Evolutionary conservation across 2,113 vertebrate species (phyloP).

Genomic region (Microtus richardsoni): DNA sequence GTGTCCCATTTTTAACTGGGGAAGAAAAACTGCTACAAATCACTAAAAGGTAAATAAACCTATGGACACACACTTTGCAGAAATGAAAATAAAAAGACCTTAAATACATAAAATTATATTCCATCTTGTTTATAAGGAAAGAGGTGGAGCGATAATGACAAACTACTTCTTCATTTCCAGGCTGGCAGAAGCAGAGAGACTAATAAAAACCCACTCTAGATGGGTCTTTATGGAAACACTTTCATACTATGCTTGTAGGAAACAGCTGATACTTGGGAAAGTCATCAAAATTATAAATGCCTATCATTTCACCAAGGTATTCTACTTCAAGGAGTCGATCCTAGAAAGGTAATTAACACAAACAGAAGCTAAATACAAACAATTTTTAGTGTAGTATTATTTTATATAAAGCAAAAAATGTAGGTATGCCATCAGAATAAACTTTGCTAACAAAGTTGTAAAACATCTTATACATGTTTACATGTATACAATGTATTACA

Average conservation of each 20-base stretch:
- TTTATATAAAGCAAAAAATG: constrained; percentile 35
- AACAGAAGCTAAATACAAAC: neutral
- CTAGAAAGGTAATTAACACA: neutral
- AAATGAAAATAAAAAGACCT: neutral
- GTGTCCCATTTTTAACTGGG: neutral
- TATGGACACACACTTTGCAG: neutral
- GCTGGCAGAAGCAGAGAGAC: neutral
- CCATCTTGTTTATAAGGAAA: neutral
- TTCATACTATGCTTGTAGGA: neutral
- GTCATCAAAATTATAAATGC: neutral
- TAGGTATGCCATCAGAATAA: neutral
- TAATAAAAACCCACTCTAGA: neutral
- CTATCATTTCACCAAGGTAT: neutral
- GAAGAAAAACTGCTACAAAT: neutral
- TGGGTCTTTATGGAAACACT: neutral
- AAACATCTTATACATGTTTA: neutral
- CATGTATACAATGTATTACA: neutral
- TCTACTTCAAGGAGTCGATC: neutral
- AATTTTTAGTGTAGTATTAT: neutral
- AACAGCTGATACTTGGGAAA: neutral
- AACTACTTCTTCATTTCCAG: neutral
- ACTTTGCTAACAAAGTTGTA: neutral
- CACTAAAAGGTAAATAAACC: neutral
- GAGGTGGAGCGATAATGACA: neutral
- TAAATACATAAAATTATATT: neutral